Evolutionary conservation across 2,797 vertebrate species (phyloP).

Genomic region (Crocidura indochinensis): DNA sequence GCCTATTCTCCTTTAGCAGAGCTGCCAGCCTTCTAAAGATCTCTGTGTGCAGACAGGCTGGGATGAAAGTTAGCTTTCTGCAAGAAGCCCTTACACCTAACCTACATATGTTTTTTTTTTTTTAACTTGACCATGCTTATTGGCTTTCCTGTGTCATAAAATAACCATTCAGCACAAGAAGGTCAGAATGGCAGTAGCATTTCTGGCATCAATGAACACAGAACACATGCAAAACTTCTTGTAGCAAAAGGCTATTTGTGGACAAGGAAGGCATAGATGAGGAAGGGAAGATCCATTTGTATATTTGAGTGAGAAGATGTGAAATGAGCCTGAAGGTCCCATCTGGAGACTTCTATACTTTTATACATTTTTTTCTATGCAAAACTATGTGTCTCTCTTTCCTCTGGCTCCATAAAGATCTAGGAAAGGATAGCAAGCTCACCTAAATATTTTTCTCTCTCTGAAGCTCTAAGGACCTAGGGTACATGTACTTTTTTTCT

Average conservation of each 20-base stretch:
- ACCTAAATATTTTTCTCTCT: neutral
- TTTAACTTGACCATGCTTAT: constrained; percentile 80
- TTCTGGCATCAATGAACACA: constrained; percentile 75
- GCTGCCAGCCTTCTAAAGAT: constrained; percentile 83
- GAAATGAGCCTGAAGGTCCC: neutral
- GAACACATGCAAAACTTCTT: constrained; percentile 46
- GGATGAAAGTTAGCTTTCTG: constrained; percentile 81
- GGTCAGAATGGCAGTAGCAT: constrained; percentile 67
- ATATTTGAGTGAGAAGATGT: constrained; percentile 42
- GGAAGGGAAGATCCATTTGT: constrained; percentile 8
- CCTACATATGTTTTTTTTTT: constrained; percentile 69
- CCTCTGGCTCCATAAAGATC: neutral
- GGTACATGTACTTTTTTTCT: neutral
- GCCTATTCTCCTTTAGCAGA: constrained; percentile 78
- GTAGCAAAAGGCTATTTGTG: neutral
- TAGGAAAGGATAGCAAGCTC: neutral
- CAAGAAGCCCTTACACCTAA: constrained; percentile 74
- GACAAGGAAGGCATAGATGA: neutral
- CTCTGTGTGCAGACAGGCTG: constrained; percentile 80
- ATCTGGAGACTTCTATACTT: neutral
- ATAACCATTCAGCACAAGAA: constrained; percentile 77
- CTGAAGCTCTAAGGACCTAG: fast-evolving
- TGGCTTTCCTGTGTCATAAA: constrained; percentile 82
- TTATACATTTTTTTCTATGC: too few relatives aligned
- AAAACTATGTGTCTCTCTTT: neutral